These are phyloP conservation scores for Sturnus vulgaris DNA, from an alignment of 2,113 vertebrate species.

Conservation along the genomic window DNA sequence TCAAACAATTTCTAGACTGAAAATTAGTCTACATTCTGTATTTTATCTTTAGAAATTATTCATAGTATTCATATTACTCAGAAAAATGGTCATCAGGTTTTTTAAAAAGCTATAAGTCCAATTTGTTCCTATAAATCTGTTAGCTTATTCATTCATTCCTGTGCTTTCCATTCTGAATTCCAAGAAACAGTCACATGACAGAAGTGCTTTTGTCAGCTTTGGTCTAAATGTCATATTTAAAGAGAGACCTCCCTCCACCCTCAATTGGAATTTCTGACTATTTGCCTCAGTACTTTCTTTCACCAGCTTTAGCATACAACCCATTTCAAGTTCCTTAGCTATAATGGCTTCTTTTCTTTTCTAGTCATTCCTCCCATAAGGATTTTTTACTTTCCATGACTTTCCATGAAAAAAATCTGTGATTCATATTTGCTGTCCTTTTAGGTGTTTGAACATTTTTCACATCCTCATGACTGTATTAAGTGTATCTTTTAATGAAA, in stretches of 20 bases:
- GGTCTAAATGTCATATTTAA: not conserved
- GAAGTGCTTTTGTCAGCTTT: not conserved
- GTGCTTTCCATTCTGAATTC: not conserved
- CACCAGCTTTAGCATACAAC: not conserved
- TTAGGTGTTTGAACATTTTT: not conserved
- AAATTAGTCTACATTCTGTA: not conserved
- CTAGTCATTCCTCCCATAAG: not conserved
- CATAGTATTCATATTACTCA: not conserved
- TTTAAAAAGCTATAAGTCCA: fast-evolving
- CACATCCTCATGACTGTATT: not conserved
- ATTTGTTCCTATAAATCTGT: not conserved
- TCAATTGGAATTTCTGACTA: not conserved
- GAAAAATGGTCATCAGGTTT: not conserved
- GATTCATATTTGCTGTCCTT: not conserved
- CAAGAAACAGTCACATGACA: not conserved
- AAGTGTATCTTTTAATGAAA: not conserved
- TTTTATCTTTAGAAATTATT: not conserved
- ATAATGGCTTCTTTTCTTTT: not conserved
- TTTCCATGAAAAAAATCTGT: not conserved
- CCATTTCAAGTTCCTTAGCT: not conserved
- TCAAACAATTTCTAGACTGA: not conserved
- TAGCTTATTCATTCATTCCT: not conserved
- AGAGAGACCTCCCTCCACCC: not conserved
- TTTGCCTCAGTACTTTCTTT: not conserved
- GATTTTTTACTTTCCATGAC: not conserved